Percentiles rank a stretch among this genome's conserved stretches.
Evolutionary conservation across 2,797 vertebrate genomes (phyloP).

Genomic region (Spheniscus humboldti): DNA sequence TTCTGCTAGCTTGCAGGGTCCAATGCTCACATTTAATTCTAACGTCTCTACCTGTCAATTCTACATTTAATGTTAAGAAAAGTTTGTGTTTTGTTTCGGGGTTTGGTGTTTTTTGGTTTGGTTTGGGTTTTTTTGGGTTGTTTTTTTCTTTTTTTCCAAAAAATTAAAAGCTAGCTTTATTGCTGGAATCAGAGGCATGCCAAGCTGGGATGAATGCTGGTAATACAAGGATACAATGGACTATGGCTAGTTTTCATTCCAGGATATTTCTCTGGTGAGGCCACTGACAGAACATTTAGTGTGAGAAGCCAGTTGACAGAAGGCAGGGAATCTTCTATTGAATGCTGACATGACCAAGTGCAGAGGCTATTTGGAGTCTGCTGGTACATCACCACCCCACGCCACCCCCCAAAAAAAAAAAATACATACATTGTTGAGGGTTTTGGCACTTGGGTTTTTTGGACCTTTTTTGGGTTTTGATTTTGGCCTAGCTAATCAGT

Average conservation of each 20-base stretch:
- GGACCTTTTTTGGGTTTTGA: neutral
- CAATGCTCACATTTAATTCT: neutral
- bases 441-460: neutral
- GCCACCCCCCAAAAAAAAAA: no score
- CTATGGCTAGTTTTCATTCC: neutral
- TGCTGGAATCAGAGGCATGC: neutral
- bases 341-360: neutral
- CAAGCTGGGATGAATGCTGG: neutral
- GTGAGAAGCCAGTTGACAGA: neutral
- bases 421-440: neutral
- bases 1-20: neutral
- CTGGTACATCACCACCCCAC: neutral
- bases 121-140: no score
- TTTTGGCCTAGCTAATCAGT: neutral
- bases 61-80: neutral
- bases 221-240: neutral
- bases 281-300: neutral
- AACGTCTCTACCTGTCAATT: neutral
- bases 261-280: neutral
- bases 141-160: neutral
- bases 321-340: neutral
- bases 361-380: neutral
- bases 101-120: neutral
- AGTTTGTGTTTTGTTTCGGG: neutral
- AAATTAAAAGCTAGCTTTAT: neutral